Evolutionary conservation across 2,113 vertebrate genomes (phyloP), one percentile per base, ranked within the genome.

Genomic region (Megalops atlanticus): DNA sequence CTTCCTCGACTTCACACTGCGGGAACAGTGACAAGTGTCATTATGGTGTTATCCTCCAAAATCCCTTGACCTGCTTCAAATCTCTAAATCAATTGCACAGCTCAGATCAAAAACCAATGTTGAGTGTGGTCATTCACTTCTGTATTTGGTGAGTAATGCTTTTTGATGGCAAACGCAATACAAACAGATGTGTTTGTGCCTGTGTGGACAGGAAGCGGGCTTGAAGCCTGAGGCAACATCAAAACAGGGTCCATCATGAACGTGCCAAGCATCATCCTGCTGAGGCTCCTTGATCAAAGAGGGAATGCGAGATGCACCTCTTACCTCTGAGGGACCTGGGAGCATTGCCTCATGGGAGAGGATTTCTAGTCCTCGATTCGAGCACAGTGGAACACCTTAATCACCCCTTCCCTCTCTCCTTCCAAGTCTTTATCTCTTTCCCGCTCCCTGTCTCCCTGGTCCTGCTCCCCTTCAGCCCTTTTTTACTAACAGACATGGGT

Each of bases 401-500:
- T 40, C 45, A 18, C 33, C 54, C 45, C n/a, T 33, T 31, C 75
- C 47, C 40, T 12, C 27, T 40, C 76, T 31, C 76, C 21, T 27
- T 24, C 36, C 74, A 18, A 18, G 24, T 16, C 38, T 12, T 24
- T 47, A 15, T 54, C 76, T 7, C 41, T n/a, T 18, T 18, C 64
- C 18, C 64, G 6, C 15, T 47, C 68, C 35, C 16, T 33, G 0
- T 31, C n/a, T 33, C 40, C 47, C 40, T 27, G 11, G 7, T 38
- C 31, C 36, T 54, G 16, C 49, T 39, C 49, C 47, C 16, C 69
- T 71, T 43, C 76, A 70, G n/a, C 16, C 71, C 78, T 70, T 41
- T n/a, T 79, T 79, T 79, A 79, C 33, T 79, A 70, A 70, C 70
- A 39, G 69, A 80, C 78, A 80, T 14, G n/a, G 72, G 78, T 80